These are phyloP conservation scores for Plectropomus leopardus DNA, from an alignment of 2,113 vertebrate genomes.

Conservation along the genomic window DNA sequence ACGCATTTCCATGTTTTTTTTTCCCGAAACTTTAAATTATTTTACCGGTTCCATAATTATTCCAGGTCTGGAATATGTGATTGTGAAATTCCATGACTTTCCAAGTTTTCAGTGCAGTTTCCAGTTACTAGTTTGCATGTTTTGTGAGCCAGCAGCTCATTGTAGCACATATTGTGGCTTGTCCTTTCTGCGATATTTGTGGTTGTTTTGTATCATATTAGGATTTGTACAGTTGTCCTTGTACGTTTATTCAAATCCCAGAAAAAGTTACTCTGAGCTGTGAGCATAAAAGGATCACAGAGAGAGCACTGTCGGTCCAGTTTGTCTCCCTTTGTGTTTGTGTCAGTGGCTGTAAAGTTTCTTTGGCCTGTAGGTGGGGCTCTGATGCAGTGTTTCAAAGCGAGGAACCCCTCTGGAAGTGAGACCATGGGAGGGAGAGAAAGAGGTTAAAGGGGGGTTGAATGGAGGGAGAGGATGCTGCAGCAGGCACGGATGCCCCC, in stretches of 20 bases:
- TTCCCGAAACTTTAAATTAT: no score
- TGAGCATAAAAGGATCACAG: neutral
- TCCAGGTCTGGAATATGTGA: no score
- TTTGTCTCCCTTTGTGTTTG: slow-evolving; percentile 6
- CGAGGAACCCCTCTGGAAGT: slow-evolving; percentile 18
- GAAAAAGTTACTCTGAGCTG: rapidly evolving
- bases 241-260: neutral
- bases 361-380: slow-evolving; percentile 85
- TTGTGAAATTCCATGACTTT: no score
- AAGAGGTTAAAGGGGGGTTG: neutral
- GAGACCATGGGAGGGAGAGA: slow-evolving; percentile 2
- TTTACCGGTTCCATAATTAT: no score
- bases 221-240: neutral
- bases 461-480: slow-evolving; percentile 49
- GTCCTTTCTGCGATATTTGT: neutral
- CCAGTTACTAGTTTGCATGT: neutral
- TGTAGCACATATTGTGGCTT: neutral
- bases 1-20: no score
- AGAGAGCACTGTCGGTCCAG: neutral
- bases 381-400: slow-evolving; percentile 85
- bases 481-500: slow-evolving; percentile 33
- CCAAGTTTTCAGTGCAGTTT: no score
- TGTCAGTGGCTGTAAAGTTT: slow-evolving; percentile 41
- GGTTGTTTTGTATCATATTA: neutral
- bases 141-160: neutral